Conservation (phyloP, 2,888 invertebrate species). For the Nymphalis c-album region DNA sequence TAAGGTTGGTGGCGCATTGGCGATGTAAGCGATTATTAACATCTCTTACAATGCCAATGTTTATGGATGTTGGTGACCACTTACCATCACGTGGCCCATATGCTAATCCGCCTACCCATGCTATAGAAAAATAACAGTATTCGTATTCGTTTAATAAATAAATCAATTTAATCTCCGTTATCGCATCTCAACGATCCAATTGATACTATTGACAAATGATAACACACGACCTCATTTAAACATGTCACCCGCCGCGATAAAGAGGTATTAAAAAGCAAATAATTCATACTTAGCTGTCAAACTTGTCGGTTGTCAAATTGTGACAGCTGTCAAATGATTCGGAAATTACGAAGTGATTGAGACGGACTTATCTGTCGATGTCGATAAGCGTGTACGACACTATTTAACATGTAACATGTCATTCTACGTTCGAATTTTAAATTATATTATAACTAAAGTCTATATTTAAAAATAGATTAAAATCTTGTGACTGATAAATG, state of each 20-base stretch:
- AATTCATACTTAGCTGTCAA: conserved; percentile 67
- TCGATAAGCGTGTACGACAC: conserved; percentile 10
- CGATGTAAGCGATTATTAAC: no score
- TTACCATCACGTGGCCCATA: no score
- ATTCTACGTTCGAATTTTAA: not conserved
- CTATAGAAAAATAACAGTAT: not conserved
- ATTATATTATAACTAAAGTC: no score
- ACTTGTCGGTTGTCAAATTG: conserved; percentile 46
- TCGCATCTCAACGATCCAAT: not conserved
- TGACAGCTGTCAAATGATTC: conserved; percentile 47
- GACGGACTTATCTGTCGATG: conserved; percentile 12
- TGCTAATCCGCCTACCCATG: no score
- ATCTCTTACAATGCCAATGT: no score
- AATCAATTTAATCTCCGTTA: not conserved
- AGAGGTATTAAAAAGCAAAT: conserved; percentile 65
- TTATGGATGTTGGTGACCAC: no score
- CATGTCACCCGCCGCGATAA: conserved; percentile 19
- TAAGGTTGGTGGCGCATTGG: no score
- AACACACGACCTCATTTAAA: conserved; percentile 22
- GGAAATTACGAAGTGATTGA: conserved; percentile 45
- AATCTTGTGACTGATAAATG: no score
- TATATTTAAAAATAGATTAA: no score
- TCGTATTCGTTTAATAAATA: not conserved
- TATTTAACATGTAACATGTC: conserved; percentile 26
- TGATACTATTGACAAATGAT: conserved; percentile 14